Percentiles rank a stretch among this genome's conserved stretches.
Conservation (phyloP, 2,113 vertebrate genomes). For the Erythrocercus mccallii region DNA sequence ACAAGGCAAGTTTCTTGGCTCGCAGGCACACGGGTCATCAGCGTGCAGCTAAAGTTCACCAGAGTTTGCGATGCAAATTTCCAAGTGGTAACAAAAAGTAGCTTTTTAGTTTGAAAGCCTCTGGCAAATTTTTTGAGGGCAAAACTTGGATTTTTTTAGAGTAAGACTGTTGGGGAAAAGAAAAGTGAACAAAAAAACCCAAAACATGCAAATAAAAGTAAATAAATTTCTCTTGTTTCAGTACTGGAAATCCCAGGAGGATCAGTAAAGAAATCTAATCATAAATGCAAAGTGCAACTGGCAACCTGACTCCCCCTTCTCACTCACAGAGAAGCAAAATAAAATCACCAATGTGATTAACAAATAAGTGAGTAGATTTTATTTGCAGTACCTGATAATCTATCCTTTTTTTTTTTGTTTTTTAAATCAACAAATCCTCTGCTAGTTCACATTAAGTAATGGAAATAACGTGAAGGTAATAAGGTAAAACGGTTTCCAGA, state of each 20-base stretch:
- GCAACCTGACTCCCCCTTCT: not conserved
- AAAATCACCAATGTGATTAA: not conserved
- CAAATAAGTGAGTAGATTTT: not conserved
- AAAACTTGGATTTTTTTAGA: not conserved
- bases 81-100: not conserved
- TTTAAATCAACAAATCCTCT: not conserved
- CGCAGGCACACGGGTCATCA: not conserved
- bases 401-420: not conserved
- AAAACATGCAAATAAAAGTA: not conserved
- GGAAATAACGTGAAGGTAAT: not conserved
- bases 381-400: not conserved
- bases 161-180: too few species aligned
- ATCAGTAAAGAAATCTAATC: not conserved
- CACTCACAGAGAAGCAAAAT: not conserved
- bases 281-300: not conserved
- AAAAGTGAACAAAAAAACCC: not conserved
- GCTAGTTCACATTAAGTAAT: not conserved
- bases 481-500: not conserved
- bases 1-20: not conserved
- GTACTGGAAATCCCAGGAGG: not conserved
- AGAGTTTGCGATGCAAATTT: not conserved
- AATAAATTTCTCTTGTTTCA: not conserved
- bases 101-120: not conserved
- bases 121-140: not conserved
- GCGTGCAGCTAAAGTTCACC: not conserved